phyloP scores from a whole-genome alignment of 2,113 vertebrate species.

The Nipponia nippon region DNA sequence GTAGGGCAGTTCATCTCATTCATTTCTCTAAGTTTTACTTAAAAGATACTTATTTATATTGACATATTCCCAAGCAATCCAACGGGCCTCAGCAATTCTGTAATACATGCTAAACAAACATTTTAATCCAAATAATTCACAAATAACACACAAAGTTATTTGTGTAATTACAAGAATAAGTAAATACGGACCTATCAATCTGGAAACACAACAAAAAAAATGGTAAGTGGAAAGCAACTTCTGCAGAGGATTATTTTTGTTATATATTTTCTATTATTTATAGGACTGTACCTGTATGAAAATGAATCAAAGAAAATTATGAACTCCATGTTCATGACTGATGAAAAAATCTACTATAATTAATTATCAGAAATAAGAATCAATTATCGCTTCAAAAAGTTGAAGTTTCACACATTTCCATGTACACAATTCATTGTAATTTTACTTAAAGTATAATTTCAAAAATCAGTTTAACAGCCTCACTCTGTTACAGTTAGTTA shows the following conservation, averaged over 20 bases:
- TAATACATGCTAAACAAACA: background rate
- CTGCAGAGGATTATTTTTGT: background rate
- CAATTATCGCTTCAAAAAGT: fast-evolving
- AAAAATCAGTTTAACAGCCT: background rate
- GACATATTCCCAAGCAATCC: background rate
- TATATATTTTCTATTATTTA: background rate
- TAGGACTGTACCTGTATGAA: background rate
- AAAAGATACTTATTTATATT: background rate
- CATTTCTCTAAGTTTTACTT: background rate
- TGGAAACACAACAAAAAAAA: background rate
- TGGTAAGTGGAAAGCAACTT: background rate
- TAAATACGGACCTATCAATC: background rate
- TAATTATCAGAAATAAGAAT: background rate
- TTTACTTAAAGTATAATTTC: background rate
- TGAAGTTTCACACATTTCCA: background rate
- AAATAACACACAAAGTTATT: background rate
- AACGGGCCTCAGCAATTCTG: background rate
- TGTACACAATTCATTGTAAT: background rate
- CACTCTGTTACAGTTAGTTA: background rate
- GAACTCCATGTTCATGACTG: background rate
- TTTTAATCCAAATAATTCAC: background rate
- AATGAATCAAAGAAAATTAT: background rate
- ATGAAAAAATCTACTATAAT: background rate
- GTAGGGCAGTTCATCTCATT: background rate
- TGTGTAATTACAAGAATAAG: background rate